Evolutionary conservation across 2,888 invertebrate species (phyloP), one percentile per base, ranked within the genome.

Genomic region (Phalera bucephala): DNA sequence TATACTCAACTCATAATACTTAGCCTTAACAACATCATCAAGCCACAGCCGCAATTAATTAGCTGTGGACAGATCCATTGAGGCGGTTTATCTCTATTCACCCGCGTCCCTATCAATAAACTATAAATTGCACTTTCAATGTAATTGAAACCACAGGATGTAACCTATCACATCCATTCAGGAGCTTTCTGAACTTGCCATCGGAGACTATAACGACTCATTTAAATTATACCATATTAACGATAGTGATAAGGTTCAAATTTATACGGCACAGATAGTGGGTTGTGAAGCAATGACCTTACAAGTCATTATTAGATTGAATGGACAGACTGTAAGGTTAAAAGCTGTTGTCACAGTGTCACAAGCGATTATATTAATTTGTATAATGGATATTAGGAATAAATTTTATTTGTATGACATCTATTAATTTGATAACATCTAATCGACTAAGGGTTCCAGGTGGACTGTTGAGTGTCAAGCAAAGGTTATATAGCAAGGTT

Each of bases 91-190:
- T 51, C 52, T 46, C 39, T 38, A 47, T 36, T 41, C 40, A 52
- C 54, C 51, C 49, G 42, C 57, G 64, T 58, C 62, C 51, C 51
- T 66, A 79, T 73, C 71, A 77, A 76, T 79, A 73, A 72, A 77
- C 70, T 60, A 72, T 70, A 71, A 77, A 76, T 69, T 77, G 73
- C 68, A 68, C 65, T 73, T 64, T 50, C 68, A 66, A 70, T 74
- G 81, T 81, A 86, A 86, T 82, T 85, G 75, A 83, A 78, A 71
- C 81, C 71, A 72, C 85, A 86, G 86, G 86, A 86, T 82, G 84
- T 76, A 71, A 64, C 80, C 76, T 75, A 84, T 87, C 77, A 76
- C 67, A 70, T 64, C 64, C 77, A 80, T 80, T 81, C 71, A 80
- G 64, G 39, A 77, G 73, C 75, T 75, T 80, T 73, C 72, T 72